A percentile compares a stretch with the other conserved stretches of the same genome.
Conservation (phyloP, 2,113 vertebrate species). For the Zeus faber region DNA sequence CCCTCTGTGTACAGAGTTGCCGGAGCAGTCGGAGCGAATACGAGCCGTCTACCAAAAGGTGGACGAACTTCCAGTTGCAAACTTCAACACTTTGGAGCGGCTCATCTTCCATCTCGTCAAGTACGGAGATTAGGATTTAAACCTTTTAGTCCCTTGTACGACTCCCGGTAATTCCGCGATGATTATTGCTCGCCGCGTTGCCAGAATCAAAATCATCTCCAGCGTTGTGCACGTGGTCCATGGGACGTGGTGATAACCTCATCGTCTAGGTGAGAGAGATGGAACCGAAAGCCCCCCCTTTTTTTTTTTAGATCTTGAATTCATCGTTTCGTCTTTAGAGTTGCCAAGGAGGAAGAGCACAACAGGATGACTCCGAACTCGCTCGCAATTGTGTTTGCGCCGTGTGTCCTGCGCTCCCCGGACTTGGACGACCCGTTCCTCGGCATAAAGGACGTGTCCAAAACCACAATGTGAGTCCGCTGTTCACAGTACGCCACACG, state of each 20-base stretch:
- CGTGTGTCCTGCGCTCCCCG: conserved; percentile 88
- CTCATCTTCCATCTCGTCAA: conserved; percentile 96
- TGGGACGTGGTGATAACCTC: too few relatives aligned
- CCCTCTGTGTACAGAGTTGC: conserved; percentile 89
- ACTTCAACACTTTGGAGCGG: conserved; percentile 86
- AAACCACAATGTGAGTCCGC: conserved; percentile 87
- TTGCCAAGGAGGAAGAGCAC: conserved; percentile 85
- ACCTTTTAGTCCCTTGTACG: background rate
- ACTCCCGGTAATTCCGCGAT: background rate
- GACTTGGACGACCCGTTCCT: conserved; percentile 85
- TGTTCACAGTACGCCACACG: too few relatives aligned
- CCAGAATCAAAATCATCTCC: background rate
- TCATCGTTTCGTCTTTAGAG: conserved; percentile 80
- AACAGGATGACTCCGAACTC: conserved; percentile 92
- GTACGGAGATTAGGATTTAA: conserved; percentile 62
- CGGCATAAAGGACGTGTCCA: conserved; percentile 90
- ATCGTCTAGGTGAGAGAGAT: too few relatives aligned
- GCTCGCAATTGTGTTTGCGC: conserved; percentile 93
- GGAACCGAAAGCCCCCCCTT: too few relatives aligned
- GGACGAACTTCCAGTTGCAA: conserved; percentile 86
- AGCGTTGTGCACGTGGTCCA: background rate
- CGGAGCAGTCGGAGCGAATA: conserved; percentile 84
- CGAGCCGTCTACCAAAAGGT: conserved; percentile 86
- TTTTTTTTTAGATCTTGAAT: too few relatives aligned
- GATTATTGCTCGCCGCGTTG: background rate